Evolutionary conservation across 2,797 vertebrate genomes (phyloP).

Genomic region (Oreochromis grahami): DNA sequence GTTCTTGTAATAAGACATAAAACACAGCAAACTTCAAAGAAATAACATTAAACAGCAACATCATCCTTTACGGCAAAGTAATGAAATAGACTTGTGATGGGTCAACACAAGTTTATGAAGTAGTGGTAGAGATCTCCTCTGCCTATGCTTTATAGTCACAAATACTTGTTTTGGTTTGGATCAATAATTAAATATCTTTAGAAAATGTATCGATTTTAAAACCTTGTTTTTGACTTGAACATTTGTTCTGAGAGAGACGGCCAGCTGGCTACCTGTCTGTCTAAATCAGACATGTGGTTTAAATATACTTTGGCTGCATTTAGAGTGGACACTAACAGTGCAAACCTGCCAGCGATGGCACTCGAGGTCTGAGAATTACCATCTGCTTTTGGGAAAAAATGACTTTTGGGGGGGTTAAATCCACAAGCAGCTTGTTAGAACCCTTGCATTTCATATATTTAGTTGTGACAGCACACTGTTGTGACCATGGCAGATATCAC

Average conservation of each 20-base stretch:
- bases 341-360: background rate
- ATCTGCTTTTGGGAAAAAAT: background rate
- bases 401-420: fast-evolving
- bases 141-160: background rate
- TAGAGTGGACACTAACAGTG: background rate
- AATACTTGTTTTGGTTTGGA: background rate
- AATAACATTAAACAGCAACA: background rate
- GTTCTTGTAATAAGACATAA: background rate
- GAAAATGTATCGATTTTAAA: background rate
- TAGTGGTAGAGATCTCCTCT: background rate
- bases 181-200: slow-evolving; percentile 13
- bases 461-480: background rate
- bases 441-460: background rate
- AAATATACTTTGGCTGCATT: background rate
- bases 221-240: background rate
- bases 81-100: background rate
- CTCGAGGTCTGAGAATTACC: background rate
- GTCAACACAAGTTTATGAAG: background rate
- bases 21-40: background rate
- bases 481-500: background rate
- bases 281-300: background rate
- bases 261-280: background rate
- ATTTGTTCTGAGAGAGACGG: background rate
- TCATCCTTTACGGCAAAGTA: background rate
- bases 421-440: background rate